Evolutionary conservation across 2,888 invertebrate species (phyloP).

Genomic region (Perizoma affinitatum): DNA sequence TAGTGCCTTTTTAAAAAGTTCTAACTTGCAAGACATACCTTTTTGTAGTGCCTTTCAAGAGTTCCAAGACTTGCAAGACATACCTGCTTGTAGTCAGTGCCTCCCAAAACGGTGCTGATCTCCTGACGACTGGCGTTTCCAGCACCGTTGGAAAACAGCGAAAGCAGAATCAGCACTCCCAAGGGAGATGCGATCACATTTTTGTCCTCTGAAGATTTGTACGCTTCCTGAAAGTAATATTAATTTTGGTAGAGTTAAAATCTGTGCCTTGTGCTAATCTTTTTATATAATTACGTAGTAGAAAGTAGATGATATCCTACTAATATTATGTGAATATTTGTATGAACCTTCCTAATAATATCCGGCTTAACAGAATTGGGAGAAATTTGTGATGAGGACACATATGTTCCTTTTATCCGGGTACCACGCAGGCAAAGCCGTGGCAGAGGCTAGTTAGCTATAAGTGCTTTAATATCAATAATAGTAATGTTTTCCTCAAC

Average conservation of each 20-base stretch:
- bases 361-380: too few species aligned
- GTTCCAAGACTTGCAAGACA: neutral
- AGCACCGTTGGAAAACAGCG: slow-evolving; percentile 51
- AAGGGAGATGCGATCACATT: slow-evolving; percentile 59
- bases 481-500: too few species aligned
- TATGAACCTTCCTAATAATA: too few species aligned
- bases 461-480: too few species aligned
- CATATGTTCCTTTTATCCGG: too few species aligned
- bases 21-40: slow-evolving; percentile 38
- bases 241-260: neutral
- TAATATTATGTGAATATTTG: neutral
- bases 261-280: too few species aligned
- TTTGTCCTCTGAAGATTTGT: slow-evolving; percentile 45
- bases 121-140: slow-evolving; percentile 41
- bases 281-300: too few species aligned
- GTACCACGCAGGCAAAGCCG: too few species aligned
- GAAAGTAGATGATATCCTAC: too few species aligned
- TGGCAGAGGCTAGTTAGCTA: too few species aligned
- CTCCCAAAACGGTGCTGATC: slow-evolving; percentile 47
- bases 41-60: slow-evolving; percentile 12
- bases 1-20: too few species aligned
- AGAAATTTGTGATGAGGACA: too few species aligned
- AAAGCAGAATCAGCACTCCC: slow-evolving; percentile 51
- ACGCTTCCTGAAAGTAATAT: slow-evolving; percentile 46
- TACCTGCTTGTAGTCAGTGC: slow-evolving; percentile 47